Evolutionary conservation across 2,888 invertebrate species (phyloP).

Genomic region (Brenthis hecate): DNA sequence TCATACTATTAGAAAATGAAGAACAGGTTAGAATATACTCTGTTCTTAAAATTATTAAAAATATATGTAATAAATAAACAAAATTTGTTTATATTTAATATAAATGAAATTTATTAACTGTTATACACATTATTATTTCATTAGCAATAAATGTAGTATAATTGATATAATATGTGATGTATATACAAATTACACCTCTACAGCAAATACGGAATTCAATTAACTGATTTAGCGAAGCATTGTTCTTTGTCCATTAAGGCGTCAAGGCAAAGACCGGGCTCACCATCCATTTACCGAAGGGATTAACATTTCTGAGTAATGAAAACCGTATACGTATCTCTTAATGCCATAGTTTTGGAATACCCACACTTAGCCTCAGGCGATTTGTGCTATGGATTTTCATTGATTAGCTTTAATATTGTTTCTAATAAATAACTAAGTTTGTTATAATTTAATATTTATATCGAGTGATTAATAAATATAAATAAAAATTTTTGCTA

Average conservation of each 20-base stretch:
- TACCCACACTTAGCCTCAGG: conserved; percentile 27
- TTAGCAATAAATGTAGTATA: not conserved
- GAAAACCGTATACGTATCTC: conserved; percentile 34
- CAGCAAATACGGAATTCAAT: conserved; percentile 26
- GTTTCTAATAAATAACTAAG: too few relatives aligned
- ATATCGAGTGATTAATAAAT: too few relatives aligned
- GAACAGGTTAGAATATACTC: too few relatives aligned
- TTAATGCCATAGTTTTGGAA: conserved; percentile 30
- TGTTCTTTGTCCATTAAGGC: conserved; percentile 38
- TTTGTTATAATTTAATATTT: too few relatives aligned
- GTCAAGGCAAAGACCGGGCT: conserved; percentile 35
- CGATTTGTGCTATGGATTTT: conserved; percentile 17
- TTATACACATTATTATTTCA: too few relatives aligned
- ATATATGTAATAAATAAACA: too few relatives aligned
- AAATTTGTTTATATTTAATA: too few relatives aligned
- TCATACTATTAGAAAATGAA: too few relatives aligned
- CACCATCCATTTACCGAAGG: conserved; percentile 37
- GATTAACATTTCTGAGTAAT: conserved; percentile 38
- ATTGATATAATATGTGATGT: conserved; percentile 10
- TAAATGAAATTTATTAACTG: too few relatives aligned
- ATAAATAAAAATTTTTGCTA: too few relatives aligned
- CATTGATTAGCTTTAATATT: too few relatives aligned
- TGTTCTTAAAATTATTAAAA: too few relatives aligned
- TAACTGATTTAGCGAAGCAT: conserved; percentile 25
- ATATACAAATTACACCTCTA: conserved; percentile 6